Evolutionary conservation across 2,797 vertebrate genomes (phyloP), one percentile per base, ranked within the genome.

Genomic region (Pseudochromis fuscus): DNA sequence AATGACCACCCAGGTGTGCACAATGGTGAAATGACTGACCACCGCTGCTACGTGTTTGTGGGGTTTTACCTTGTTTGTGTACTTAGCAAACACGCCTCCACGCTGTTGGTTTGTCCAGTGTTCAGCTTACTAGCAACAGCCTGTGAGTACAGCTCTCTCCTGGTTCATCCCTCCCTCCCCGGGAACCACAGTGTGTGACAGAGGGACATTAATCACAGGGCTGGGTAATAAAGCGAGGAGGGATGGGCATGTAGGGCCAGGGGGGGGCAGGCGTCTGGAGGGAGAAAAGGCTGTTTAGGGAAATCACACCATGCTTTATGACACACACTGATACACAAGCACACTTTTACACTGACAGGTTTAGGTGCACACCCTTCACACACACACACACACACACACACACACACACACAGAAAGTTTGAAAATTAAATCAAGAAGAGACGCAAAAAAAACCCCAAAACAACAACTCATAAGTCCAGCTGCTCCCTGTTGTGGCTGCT

Each of bases 131-230:
- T 68, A 33, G 62, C 55, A 37, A 27, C 31, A 69, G 68, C 28
- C 44, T 48, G 45, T 66, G 57, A 77, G 48, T 40, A 70, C 61
- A 61, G 44, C 62, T 83, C 75, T 66, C 71, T 78, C 38, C 19
- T 12, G 30, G 25, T 64, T 63, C 38, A 50, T 56, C 67, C 71
- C 60, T 62, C 76, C 70, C 62, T 83, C 61, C 78, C 58, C 16
- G 12, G 48, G 51, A 83, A 77, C 49, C 83, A 72, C 61, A 75
- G 67, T 73, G 75, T 85, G 84, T 87, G 90, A 91, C 88, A 88
- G 79, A 76, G 85, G 88, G 82, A 89, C 89, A 93, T 93, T 93
- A 93, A 93, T 94, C 91, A 93, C 89, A 82, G 68, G 75, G 70
- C 86, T 81, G 82, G 82, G 91, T 90, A 91, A 91, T 91, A 90